Percentiles rank a stretch among this genome's conserved stretches.
phyloP scores from a whole-genome alignment of 37 sponge, comb jelly and placozoan genomes.

The Halichondria panicea region DNA sequence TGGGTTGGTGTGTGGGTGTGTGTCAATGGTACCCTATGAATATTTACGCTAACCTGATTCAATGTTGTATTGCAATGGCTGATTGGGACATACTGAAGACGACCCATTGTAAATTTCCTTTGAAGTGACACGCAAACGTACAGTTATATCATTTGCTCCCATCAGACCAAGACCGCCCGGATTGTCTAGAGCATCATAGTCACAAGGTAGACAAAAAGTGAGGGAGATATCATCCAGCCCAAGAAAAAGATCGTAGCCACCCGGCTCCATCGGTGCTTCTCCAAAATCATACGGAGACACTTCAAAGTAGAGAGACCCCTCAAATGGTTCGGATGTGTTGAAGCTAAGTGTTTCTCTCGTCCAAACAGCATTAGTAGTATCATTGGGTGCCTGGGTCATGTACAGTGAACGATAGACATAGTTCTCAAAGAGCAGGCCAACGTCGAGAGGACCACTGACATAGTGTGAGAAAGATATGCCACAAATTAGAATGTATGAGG shows the following conservation, averaged over 20 bases:
- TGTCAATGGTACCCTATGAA: not conserved
- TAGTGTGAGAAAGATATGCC: slow-evolving; percentile 38
- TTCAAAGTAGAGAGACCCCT: not conserved
- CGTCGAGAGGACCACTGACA: not conserved
- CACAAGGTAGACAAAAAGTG: slow-evolving; percentile 60
- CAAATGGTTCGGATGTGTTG: not conserved
- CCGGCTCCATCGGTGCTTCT: slow-evolving; percentile 20
- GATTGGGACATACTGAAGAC: slow-evolving; percentile 47
- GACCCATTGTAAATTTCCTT: slow-evolving; percentile 16
- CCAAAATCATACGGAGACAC: slow-evolving; percentile 14
- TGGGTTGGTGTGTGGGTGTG: too few species aligned
- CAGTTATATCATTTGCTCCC: not conserved
- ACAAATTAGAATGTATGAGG: slow-evolving; percentile 36
- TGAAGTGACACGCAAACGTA: not conserved
- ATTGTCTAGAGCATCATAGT: slow-evolving; percentile 41
- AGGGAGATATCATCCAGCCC: slow-evolving; percentile 46
- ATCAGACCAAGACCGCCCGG: slow-evolving; percentile 16
- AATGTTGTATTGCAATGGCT: slow-evolving; percentile 32
- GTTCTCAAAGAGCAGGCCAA: slow-evolving; percentile 14
- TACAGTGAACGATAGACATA: not conserved
- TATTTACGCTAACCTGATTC: slow-evolving; percentile 34
- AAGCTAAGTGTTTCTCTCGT: not conserved
- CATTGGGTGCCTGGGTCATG: not conserved
- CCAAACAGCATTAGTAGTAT: not conserved
- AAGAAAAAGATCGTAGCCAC: not conserved